phyloP scores from a whole-genome alignment of 2,797 vertebrate species.

The Esox lucius region DNA sequence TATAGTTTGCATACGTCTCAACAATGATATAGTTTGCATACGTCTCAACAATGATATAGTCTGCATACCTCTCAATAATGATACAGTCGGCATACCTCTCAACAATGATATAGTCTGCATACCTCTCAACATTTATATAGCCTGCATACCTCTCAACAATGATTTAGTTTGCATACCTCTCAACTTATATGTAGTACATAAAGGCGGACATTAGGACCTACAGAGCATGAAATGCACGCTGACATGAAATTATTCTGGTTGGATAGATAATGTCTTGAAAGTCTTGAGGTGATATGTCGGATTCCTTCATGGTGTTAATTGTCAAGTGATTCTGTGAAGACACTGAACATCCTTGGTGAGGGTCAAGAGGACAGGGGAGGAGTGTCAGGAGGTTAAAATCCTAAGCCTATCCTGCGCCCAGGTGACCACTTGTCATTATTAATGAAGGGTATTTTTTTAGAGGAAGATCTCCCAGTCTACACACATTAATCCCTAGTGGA shows the following conservation, averaged over 20 bases:
- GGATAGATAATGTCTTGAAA: constrained; percentile 11
- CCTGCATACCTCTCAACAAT: no score
- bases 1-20: no score
- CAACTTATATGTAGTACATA: constrained; percentile 9
- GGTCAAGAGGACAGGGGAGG: background rate
- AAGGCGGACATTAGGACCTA: background rate
- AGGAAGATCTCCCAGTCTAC: no score
- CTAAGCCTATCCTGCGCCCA: background rate
- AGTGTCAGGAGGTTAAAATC: constrained; percentile 9
- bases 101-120: no score
- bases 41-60: no score
- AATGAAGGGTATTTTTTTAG: no score
- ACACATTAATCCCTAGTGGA: no score
- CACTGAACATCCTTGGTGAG: background rate
- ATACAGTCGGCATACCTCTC: no score
- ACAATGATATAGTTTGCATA: no score
- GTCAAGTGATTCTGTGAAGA: background rate
- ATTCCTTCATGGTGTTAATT: constrained; percentile 13
- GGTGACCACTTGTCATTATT: constrained; percentile 3
- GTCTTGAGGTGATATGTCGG: constrained; percentile 7
- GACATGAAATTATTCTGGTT: constrained; percentile 33
- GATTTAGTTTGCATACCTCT: no score
- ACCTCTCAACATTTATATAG: no score
- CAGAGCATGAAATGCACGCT: constrained; percentile 18
- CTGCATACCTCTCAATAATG: no score